Conservation (phyloP, 1,140 invertebrate species). For the Drosophila obscura region DNA sequence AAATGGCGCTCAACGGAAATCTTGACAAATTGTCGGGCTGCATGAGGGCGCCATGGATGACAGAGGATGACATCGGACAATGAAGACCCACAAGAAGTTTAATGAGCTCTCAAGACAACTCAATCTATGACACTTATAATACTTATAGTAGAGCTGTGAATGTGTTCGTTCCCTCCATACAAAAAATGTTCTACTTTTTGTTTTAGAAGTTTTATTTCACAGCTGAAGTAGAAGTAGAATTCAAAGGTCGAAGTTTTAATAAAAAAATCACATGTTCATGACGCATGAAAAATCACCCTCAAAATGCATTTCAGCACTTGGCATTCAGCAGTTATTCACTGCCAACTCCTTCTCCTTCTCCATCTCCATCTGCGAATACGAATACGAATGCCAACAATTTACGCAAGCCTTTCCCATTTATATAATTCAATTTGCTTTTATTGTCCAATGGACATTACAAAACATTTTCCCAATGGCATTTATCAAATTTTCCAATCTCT, state of each 20-base stretch:
- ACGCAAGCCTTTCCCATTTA: conserved; percentile 39
- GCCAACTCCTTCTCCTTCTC: too few species aligned
- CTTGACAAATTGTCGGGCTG: conserved; percentile 61
- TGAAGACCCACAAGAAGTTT: background rate
- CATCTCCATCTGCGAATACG: conserved; percentile 8
- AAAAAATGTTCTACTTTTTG: too few species aligned
- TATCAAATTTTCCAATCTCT: conserved; percentile 66
- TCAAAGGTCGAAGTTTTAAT: too few species aligned
- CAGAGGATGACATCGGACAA: background rate
- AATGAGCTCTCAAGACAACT: background rate
- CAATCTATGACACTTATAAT: conserved; percentile 7
- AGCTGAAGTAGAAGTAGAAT: background rate
- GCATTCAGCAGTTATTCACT: too few species aligned
- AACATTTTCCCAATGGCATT: conserved; percentile 65
- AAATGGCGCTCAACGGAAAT: conserved; percentile 53
- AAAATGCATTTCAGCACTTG: too few species aligned
- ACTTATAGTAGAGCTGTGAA: background rate
- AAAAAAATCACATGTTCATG: too few species aligned
- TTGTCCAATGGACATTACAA: conserved; percentile 64
- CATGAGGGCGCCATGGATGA: conserved; percentile 8
- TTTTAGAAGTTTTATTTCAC: too few species aligned
- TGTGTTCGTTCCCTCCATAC: background rate
- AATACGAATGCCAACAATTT: conserved; percentile 24
- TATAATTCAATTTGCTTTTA: conserved; percentile 72
- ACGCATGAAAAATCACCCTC: too few species aligned